Base-by-base conservation (phyloP, 2,888 invertebrate species). In the Pelosia muscerda region DNA sequence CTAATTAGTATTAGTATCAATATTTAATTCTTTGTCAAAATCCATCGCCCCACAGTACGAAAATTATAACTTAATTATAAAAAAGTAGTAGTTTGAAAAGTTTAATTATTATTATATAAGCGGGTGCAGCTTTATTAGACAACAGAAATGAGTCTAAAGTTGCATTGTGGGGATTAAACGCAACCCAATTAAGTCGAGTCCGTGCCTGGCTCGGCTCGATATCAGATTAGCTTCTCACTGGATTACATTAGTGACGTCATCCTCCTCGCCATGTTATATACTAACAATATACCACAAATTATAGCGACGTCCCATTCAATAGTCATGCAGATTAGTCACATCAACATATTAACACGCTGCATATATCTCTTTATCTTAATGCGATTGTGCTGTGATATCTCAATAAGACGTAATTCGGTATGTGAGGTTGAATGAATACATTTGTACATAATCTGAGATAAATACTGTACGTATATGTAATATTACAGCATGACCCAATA, bases 161-260 rank as follows among this genome's bases (percentile, higher is more conserved):
- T 91, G 92, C 91, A 92, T 87, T 90, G 88, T 86, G 86, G 81
- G 90, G 92, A 93, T 93, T 94, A 93, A 91, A 89, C 86, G 88
- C 88, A 92, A 94, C 92, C 88, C 92, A 94, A 93, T 94, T 92
- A 94, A 90, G 87, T 83, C 81, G 86, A 90, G 89, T 89, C 88
- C 88, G 89, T 86, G 91, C 87, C 90, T 89, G 90, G 79, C 84
- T 85, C 86, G 85, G 78, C 84, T 90, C 91, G 89, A 92, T 94
- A 93, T 93, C 92, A 92, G 92, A 93, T 93, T 93, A 94, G 91
- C 87, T 88, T 83, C 88, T 87, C 83, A 81, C 88, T 84, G 89
- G 90, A 93, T 94, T 93, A 92, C 90, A 93, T 93, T 93, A 87
- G 88, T 61, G 84, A 87, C 89, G 87, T 88, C 88, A 89, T 86